Conservation (phyloP, 2,888 invertebrate genomes). For the Electrophaes corylata region DNA sequence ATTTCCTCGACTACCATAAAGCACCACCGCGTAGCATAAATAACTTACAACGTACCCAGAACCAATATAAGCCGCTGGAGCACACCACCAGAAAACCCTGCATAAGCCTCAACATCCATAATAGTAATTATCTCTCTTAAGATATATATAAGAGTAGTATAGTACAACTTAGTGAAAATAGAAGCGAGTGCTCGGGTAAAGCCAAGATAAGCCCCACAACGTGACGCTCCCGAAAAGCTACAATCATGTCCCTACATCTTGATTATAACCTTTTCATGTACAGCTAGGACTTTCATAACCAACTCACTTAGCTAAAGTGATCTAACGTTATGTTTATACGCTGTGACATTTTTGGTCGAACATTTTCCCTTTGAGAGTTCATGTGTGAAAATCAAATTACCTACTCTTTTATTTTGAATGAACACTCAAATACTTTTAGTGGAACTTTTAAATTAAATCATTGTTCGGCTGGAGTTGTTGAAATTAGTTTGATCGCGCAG, state of each 20-base stretch:
- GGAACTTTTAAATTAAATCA: constrained; percentile 39
- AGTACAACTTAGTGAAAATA: constrained; percentile 7
- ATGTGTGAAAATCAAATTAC: constrained; percentile 55
- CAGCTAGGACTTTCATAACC: not conserved
- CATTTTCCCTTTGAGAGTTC: constrained; percentile 57
- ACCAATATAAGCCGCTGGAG: constrained; percentile 1
- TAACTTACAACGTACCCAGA: constrained; percentile 46
- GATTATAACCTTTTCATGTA: constrained; percentile 4
- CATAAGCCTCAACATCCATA: no score
- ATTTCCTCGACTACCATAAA: constrained; percentile 57
- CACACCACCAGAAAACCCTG: not conserved
- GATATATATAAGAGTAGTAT: not conserved
- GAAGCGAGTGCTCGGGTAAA: constrained; percentile 17
- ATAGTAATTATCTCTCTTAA: not conserved
- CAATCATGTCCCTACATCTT: constrained; percentile 11
- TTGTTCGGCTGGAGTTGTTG: constrained; percentile 28
- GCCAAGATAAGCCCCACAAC: constrained; percentile 22
- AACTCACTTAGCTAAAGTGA: constrained; percentile 3
- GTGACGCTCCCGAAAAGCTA: constrained; percentile 11
- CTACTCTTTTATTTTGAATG: constrained; percentile 41
- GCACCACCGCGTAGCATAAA: constrained; percentile 57
- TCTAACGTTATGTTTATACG: constrained; percentile 6
- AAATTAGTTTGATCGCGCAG: constrained; percentile 34
- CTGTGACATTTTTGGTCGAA: constrained; percentile 45
- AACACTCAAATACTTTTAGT: constrained; percentile 37